Conservation (phyloP, 2,888 invertebrate genomes). For the Ecliptopera silaceata region DNA sequence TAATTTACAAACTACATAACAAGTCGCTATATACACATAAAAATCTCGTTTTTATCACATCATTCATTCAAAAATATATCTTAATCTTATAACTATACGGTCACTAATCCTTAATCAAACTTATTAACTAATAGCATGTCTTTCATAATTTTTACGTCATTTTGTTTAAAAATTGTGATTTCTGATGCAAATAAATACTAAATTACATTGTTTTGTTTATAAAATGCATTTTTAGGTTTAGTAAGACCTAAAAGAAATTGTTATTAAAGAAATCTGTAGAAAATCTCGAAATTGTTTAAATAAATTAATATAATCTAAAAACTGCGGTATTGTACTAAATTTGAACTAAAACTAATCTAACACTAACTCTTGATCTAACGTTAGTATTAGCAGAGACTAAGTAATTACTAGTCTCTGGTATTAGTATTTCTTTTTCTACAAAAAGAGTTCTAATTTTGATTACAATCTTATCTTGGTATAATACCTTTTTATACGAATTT, state of each 20-base stretch:
- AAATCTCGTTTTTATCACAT: conserved; percentile 76
- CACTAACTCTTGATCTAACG: too few relatives aligned
- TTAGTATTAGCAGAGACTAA: too few relatives aligned
- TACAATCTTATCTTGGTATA: too few relatives aligned
- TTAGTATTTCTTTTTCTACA: too few relatives aligned
- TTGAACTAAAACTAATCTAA: conserved; percentile 45
- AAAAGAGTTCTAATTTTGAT: too few relatives aligned
- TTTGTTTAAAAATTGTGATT: neutral
- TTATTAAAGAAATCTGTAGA: too few relatives aligned
- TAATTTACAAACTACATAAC: conserved; percentile 67
- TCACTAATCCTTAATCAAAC: conserved; percentile 34
- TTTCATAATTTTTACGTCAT: conserved; percentile 4
- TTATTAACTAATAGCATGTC: conserved; percentile 4
- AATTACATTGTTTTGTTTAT: neutral
- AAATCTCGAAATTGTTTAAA: too few relatives aligned
- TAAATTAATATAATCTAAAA: conserved; percentile 40
- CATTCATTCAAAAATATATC: conserved; percentile 73
- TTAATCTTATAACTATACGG: conserved; percentile 31
- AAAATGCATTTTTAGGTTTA: conserved; percentile 39
- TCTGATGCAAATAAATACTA: neutral
- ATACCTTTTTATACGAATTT: too few relatives aligned
- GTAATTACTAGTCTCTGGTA: too few relatives aligned
- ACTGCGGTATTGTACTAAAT: conserved; percentile 74
- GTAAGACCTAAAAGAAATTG: too few relatives aligned
- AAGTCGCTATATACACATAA: conserved; percentile 64